Percentiles rank a stretch among this genome's conserved stretches.
phyloP scores from a whole-genome alignment of 2,113 vertebrate species.

The Gymnocephalus cernua region DNA sequence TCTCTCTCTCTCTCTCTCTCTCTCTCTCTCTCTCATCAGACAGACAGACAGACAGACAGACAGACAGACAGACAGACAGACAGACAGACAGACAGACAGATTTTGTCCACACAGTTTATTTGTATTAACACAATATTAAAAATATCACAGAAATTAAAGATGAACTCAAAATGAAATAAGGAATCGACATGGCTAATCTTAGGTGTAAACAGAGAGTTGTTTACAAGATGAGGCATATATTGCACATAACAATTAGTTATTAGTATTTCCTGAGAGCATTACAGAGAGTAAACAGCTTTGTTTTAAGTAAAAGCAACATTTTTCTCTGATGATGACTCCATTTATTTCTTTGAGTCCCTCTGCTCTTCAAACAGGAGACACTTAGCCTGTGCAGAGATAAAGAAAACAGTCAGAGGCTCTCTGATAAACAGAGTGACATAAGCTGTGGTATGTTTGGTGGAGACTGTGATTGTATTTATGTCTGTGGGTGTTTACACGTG shows the following conservation, averaged over 20 bases:
- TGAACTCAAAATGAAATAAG: neutral
- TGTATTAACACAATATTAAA: constrained; percentile 12
- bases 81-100: no score
- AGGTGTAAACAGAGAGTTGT: constrained; percentile 15
- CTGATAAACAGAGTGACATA: neutral
- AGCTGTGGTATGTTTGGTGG: neutral
- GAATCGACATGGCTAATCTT: constrained; percentile 6
- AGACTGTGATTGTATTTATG: constrained; percentile 17
- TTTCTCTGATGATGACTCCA: constrained; percentile 7
- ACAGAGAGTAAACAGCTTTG: neutral
- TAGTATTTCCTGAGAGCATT: constrained; percentile 43
- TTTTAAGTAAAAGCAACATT: neutral
- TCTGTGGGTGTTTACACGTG: constrained; percentile 20
- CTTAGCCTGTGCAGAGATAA: constrained; percentile 78
- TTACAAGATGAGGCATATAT: constrained; percentile 17
- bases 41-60: no score
- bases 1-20: neutral
- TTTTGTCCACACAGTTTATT: constrained; percentile 44
- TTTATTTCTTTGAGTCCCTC: constrained; percentile 70
- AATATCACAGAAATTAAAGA: constrained; percentile 8
- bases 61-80: no score
- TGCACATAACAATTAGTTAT: neutral
- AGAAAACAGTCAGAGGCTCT: constrained; percentile 37
- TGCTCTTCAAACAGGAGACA: constrained; percentile 81
- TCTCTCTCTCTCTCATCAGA: no score